These are phyloP conservation scores for Varanus salvator DNA, from an alignment of 2,113 vertebrate genomes.

Conservation along the genomic window DNA sequence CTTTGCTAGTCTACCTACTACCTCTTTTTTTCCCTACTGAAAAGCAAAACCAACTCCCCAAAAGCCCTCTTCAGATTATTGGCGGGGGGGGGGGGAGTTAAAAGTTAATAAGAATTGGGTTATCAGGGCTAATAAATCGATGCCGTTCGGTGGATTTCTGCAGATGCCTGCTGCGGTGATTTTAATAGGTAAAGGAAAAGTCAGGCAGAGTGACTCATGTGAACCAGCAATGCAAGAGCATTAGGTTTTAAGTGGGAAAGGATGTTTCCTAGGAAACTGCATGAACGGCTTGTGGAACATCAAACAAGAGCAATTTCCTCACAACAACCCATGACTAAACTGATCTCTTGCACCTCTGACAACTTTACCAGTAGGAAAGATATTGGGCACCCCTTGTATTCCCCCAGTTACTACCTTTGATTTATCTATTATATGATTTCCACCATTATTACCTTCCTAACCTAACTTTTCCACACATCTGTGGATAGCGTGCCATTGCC, in stretches of 20 bases:
- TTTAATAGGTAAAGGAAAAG: conserved; percentile 74
- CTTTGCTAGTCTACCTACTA: background rate
- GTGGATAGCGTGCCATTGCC: conserved; percentile 39
- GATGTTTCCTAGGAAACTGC: conserved; percentile 86
- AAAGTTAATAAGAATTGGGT: conserved; percentile 67
- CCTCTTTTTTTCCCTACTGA: background rate
- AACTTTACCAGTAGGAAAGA: conserved; percentile 72
- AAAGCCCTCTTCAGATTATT: background rate
- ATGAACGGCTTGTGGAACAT: conserved; percentile 80
- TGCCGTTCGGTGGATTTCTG: conserved; percentile 68
- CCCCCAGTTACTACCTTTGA: conserved; percentile 75
- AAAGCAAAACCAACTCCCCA: background rate
- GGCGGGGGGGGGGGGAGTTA: conserved; percentile 40
- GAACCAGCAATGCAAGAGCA: conserved; percentile 75
- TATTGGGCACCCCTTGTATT: conserved; percentile 72
- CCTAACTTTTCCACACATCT: conserved; percentile 51
- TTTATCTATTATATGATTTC: conserved; percentile 67
- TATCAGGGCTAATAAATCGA: conserved; percentile 68
- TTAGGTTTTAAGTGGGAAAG: conserved; percentile 81
- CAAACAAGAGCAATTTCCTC: conserved; percentile 81
- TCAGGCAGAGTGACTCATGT: conserved; percentile 78
- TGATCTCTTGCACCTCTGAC: conserved; percentile 76
- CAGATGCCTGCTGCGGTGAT: conserved; percentile 63
- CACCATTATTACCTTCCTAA: conserved; percentile 63
- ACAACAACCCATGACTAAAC: conserved; percentile 76